Evolutionary conservation across 2,797 vertebrate genomes (phyloP).

Genomic region (Mus minutoides): DNA sequence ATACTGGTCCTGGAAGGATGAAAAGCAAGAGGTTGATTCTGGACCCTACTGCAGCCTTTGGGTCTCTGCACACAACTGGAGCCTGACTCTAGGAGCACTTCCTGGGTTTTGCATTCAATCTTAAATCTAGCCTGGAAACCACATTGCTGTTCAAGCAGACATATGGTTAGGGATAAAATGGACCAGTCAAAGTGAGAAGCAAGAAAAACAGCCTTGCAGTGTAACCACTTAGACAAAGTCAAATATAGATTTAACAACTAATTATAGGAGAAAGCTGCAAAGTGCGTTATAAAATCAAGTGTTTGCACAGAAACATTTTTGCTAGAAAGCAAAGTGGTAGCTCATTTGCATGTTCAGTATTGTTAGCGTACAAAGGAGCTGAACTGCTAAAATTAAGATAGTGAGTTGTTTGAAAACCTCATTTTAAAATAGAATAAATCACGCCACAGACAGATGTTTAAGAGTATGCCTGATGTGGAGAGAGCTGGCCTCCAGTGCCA

Average conservation of each 20-base stretch:
- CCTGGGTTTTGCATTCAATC: background rate
- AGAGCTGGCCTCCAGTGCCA: constrained; percentile 40
- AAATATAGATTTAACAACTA: constrained; percentile 84
- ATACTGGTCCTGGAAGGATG: background rate
- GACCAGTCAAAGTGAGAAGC: constrained; percentile 69
- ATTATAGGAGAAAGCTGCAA: constrained; percentile 83
- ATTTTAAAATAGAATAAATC: constrained; percentile 84
- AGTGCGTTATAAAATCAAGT: constrained; percentile 83
- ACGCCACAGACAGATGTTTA: constrained; percentile 79
- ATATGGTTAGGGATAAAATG: constrained; percentile 5
- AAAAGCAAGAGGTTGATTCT: background rate
- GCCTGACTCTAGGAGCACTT: background rate
- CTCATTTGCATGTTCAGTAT: constrained; percentile 85
- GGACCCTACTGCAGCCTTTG: background rate
- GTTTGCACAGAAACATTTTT: constrained; percentile 87
- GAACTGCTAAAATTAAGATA: constrained; percentile 86
- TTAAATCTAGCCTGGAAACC: background rate
- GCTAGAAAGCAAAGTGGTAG: constrained; percentile 84
- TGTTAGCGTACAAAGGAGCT: constrained; percentile 84
- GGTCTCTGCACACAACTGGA: background rate
- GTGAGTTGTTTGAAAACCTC: constrained; percentile 86
- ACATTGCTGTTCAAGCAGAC: background rate
- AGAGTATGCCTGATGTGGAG: constrained; percentile 59
- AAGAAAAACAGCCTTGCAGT: constrained; percentile 71
- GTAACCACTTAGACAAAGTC: constrained; percentile 79